A percentile compares a stretch with the other conserved stretches of the same genome.
Evolutionary conservation across 2,113 vertebrate genomes (phyloP).

Genomic region (Phoxinus phoxinus): DNA sequence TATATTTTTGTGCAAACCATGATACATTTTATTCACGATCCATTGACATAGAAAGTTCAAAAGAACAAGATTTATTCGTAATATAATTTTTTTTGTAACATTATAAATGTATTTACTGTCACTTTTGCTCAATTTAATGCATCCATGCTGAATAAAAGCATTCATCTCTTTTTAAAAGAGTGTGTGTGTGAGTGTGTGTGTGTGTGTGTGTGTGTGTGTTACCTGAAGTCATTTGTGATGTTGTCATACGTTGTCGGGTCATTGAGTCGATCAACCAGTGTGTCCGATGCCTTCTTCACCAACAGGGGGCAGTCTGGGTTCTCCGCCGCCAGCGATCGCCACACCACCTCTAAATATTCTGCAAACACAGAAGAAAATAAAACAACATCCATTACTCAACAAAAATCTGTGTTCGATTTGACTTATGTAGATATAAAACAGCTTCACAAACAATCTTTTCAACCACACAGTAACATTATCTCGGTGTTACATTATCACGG

Average conservation of each 20-base stretch:
- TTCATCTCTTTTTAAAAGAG: neutral
- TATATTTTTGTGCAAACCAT: neutral
- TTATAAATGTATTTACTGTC: neutral
- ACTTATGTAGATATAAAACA: neutral
- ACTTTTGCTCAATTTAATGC: neutral
- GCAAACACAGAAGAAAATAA: neutral
- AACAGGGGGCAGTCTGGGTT: conserved; percentile 64
- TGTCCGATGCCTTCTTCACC: conserved; percentile 71
- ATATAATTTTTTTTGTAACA: neutral
- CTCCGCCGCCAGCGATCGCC: conserved; percentile 66
- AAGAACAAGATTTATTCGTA: neutral
- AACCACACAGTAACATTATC: no score
- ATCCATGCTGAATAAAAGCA: neutral
- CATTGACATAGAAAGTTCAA: neutral
- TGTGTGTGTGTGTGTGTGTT: conserved; percentile 13
- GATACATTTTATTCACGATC: neutral
- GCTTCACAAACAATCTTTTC: no score
- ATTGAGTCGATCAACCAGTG: conserved; percentile 62
- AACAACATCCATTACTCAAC: neutral
- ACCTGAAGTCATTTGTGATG: conserved; percentile 76
- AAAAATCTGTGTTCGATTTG: neutral
- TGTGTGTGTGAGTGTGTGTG: neutral
- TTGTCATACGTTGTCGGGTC: conserved; percentile 68
- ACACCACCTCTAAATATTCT: conserved; percentile 77
- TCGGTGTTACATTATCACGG: no score